These are phyloP conservation scores for Limnephilus lunatus DNA, from an alignment of 2,888 invertebrate species.

Conservation along the genomic window DNA sequence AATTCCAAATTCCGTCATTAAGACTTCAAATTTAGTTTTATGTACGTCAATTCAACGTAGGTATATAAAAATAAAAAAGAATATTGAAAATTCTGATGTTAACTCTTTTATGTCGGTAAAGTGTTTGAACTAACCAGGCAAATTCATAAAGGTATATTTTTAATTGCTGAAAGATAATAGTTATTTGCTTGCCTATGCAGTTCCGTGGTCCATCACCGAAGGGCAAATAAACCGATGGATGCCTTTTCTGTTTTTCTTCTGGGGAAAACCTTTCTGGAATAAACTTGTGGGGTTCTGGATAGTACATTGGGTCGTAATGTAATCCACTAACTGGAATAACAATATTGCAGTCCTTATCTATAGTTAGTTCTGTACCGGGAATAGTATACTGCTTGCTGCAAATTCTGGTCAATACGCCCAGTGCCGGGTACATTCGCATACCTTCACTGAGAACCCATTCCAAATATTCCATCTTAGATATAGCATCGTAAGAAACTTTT, in stretches of 20 bases:
- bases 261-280: conserved; percentile 74
- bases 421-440: conserved; percentile 73
- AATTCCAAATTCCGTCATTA: no score
- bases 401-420: conserved; percentile 70
- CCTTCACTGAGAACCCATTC: conserved; percentile 73
- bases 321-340: conserved; percentile 70
- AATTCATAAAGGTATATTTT: no score
- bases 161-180: background rate
- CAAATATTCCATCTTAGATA: conserved; percentile 72
- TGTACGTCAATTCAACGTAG: no score
- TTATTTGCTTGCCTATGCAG: conserved; percentile 71
- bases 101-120: background rate
- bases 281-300: conserved; percentile 73
- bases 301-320: conserved; percentile 72
- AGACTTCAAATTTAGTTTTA: no score
- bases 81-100: no score
- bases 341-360: conserved; percentile 69
- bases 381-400: conserved; percentile 70
- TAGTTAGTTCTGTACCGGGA: conserved; percentile 70
- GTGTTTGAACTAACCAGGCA: background rate
- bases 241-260: conserved; percentile 69
- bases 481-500: conserved; percentile 70
- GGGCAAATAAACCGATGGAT: conserved; percentile 71
- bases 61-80: no score
- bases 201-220: conserved; percentile 74